These are phyloP conservation scores for Hyppa rectilinea DNA, from an alignment of 2,888 invertebrate species.

Conservation along the genomic window DNA sequence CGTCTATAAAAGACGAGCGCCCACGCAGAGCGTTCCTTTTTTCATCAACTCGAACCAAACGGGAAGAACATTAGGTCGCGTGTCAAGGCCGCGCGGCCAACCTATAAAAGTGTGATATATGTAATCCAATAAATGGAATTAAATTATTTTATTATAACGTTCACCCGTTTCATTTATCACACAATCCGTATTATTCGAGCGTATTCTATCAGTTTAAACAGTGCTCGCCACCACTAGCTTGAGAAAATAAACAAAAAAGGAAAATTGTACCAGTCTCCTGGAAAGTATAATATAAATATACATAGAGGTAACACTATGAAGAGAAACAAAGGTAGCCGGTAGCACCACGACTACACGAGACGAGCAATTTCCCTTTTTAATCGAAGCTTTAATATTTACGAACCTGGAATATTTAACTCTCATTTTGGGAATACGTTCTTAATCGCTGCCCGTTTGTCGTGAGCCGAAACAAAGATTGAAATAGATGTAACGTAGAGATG, in stretches of 20 bases:
- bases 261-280: neutral
- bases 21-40: too few species aligned
- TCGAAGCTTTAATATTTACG: constrained; percentile 60
- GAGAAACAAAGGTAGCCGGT: constrained; percentile 31
- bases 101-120: too few species aligned
- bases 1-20: too few species aligned
- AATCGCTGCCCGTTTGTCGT: constrained; percentile 36
- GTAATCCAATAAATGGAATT: too few species aligned
- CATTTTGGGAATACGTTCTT: constrained; percentile 51
- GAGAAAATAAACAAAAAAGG: constrained; percentile 1
- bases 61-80: too few species aligned
- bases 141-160: too few species aligned
- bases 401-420: constrained; percentile 52
- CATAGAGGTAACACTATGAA: constrained; percentile 4
- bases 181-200: too few species aligned
- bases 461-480: constrained; percentile 3
- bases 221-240: neutral
- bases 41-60: too few species aligned
- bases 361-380: constrained; percentile 53
- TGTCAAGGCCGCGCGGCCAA: too few species aligned
- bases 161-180: too few species aligned
- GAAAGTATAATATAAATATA: constrained; percentile 17
- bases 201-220: neutral
- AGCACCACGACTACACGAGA: constrained; percentile 20
- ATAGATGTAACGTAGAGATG: constrained; percentile 1